Percentiles rank a stretch among this genome's conserved stretches.
Evolutionary conservation across 2,888 invertebrate genomes (phyloP).

Genomic region (Ditylenchus weischeri): DNA sequence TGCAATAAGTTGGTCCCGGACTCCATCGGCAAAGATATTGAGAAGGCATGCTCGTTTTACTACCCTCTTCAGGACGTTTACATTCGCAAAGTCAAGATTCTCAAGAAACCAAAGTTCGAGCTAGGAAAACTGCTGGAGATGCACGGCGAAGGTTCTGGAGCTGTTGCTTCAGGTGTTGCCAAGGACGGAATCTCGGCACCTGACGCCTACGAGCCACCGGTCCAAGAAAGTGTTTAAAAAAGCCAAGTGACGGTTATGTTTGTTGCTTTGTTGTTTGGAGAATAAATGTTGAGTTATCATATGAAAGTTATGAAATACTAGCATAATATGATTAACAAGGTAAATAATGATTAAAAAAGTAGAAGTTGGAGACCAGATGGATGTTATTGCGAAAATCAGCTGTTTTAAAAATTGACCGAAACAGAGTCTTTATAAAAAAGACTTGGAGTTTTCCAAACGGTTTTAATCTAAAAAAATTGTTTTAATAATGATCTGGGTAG

Average conservation of each 20-base stretch:
- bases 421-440: too few relatives aligned
- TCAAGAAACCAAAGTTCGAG: constrained; percentile 97
- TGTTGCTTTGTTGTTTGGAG: not conserved
- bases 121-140: constrained; percentile 88
- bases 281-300: constrained; percentile 2
- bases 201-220: constrained; percentile 96
- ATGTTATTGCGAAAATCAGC: too few relatives aligned
- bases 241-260: constrained; percentile 1
- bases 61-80: constrained; percentile 97
- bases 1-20: constrained; percentile 78
- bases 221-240: constrained; percentile 82
- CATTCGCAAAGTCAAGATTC: constrained; percentile 96
- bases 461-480: too few relatives aligned
- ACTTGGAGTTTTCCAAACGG: too few relatives aligned
- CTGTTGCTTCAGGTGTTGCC: constrained; percentile 59
- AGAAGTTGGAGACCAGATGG: too few relatives aligned
- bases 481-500: too few relatives aligned
- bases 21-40: constrained; percentile 97
- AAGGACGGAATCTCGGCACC: constrained; percentile 75
- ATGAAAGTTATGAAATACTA: too few relatives aligned
- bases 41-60: constrained; percentile 91
- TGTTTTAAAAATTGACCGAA: too few relatives aligned
- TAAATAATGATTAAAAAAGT: too few relatives aligned
- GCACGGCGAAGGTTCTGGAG: constrained; percentile 65
- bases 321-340: too few relatives aligned